A percentile compares a stretch with the other conserved stretches of the same genome.
These are phyloP conservation scores for Alcedo atthis DNA, from an alignment of 2,797 vertebrate species.

Conservation along the genomic window DNA sequence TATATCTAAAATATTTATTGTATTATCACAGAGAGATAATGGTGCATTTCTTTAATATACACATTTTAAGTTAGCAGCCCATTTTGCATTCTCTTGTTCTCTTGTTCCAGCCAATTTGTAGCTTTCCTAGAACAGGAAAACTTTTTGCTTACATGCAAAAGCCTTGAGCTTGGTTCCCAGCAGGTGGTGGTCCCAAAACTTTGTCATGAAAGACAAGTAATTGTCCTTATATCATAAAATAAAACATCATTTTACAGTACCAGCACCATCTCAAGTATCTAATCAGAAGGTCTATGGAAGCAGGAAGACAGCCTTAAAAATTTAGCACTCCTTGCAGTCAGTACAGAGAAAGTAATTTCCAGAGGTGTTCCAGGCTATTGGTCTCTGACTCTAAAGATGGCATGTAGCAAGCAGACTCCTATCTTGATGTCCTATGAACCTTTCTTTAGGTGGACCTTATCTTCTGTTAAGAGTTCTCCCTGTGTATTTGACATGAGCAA, in stretches of 20 bases:
- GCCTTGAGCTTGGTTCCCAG: background rate
- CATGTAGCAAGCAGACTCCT: background rate
- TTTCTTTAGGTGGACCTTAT: background rate
- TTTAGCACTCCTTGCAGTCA: background rate
- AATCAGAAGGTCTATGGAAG: fast-evolving
- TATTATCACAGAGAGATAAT: background rate
- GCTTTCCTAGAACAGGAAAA: background rate
- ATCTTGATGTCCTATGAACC: background rate
- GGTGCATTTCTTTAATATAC: background rate
- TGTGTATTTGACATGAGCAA: background rate
- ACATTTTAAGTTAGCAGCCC: background rate
- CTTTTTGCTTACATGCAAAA: background rate
- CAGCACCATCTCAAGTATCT: background rate
- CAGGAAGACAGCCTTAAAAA: background rate
- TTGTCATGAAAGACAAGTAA: background rate
- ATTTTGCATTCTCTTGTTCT: background rate
- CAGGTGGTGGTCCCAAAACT: background rate
- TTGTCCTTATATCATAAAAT: background rate
- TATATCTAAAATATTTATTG: background rate
- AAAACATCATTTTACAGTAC: background rate
- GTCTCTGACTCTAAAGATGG: background rate
- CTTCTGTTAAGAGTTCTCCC: background rate
- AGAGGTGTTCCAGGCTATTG: background rate
- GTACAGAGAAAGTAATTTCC: background rate
- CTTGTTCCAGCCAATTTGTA: background rate